Evolutionary conservation across 2,797 vertebrate species (phyloP).

Genomic region (Tapera naevia): DNA sequence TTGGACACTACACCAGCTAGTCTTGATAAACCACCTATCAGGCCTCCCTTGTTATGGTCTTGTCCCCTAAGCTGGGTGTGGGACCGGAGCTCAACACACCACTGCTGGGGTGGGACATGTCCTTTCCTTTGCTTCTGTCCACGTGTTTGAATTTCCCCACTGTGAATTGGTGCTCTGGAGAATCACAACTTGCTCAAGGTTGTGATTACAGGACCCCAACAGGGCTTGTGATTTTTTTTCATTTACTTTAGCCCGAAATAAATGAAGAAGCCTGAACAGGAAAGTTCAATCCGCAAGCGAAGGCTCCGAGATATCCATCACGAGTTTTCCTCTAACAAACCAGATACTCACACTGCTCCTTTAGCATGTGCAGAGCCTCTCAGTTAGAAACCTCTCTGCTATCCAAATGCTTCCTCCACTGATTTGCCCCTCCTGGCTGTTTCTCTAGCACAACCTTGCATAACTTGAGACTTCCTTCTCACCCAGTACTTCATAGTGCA

Average conservation of each 20-base stretch:
- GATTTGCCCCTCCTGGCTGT: neutral
- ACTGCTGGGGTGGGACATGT: neutral
- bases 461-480: neutral
- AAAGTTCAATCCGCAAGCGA: neutral
- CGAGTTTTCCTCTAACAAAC: neutral
- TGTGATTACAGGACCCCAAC: neutral
- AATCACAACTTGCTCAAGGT: neutral
- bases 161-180: neutral
- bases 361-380: accelerated
- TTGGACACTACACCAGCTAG: neutral
- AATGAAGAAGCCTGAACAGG: neutral
- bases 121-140: neutral
- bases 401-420: neutral
- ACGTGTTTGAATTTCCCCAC: neutral
- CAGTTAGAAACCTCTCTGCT: neutral
- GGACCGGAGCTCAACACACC: neutral
- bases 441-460: neutral
- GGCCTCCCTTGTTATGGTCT: neutral
- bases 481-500: neutral
- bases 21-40: neutral
- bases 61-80: neutral
- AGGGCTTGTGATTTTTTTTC: neutral
- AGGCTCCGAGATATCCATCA: neutral
- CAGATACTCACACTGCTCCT: neutral
- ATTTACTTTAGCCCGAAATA: constrained; percentile 11